Conservation (phyloP, 2,113 vertebrate species). For the Corythaeola cristata region DNA sequence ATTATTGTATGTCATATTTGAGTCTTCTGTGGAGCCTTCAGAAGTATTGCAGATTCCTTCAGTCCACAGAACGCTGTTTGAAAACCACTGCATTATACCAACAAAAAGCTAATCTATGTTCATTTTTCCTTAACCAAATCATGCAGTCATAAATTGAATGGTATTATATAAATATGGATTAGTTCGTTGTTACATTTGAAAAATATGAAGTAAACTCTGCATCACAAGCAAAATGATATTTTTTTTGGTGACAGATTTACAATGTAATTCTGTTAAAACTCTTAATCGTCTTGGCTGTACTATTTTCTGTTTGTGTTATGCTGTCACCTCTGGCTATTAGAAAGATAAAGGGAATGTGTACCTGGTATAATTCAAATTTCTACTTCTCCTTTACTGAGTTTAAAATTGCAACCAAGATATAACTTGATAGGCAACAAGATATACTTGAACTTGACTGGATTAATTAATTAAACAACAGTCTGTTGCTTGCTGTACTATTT, state of each 20-base stretch:
- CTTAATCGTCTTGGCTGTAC: not conserved
- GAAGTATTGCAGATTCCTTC: not conserved
- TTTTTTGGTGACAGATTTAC: not conserved
- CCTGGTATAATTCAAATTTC: not conserved
- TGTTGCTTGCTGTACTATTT: not conserved
- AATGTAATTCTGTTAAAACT: constrained; percentile 32
- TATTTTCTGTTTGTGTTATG: not conserved
- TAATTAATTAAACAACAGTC: not conserved
- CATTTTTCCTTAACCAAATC: not conserved
- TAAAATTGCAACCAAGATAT: not conserved
- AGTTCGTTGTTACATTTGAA: not conserved
- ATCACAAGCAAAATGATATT: not conserved
- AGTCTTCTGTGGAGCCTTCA: not conserved
- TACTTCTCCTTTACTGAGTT: not conserved
- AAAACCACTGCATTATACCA: not conserved
- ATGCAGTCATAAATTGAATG: not conserved
- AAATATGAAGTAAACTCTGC: not conserved
- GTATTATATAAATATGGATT: not conserved
- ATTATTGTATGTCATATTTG: not conserved
- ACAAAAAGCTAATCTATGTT: not conserved
- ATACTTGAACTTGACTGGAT: not conserved
- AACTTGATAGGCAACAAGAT: not conserved
- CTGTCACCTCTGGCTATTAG: not conserved
- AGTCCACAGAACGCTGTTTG: not conserved
- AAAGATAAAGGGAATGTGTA: not conserved